Percentiles rank a stretch among this genome's conserved stretches.
phyloP scores from a whole-genome alignment of 1,140 invertebrate genomes.

The Drosophila equinoxialis region DNA sequence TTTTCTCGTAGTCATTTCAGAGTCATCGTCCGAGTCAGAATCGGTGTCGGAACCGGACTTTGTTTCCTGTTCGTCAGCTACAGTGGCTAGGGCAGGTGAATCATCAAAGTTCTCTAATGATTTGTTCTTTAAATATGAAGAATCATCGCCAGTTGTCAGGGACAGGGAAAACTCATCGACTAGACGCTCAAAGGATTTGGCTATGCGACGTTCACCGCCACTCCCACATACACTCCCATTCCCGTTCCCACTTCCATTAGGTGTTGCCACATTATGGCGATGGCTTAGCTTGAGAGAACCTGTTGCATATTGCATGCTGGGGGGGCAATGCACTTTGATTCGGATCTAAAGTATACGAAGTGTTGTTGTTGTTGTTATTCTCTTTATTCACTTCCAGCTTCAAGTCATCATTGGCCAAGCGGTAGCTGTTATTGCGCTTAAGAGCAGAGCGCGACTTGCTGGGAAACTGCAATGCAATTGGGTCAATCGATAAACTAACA shows the following conservation, averaged over 20 bases:
- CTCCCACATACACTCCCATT: not conserved
- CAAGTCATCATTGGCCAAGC: slow-evolving; percentile 88
- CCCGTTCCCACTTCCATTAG: slow-evolving; percentile 9
- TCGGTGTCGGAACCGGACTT: slow-evolving; percentile 61
- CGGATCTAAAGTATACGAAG: slow-evolving; percentile 13
- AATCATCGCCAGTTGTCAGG: slow-evolving; percentile 69
- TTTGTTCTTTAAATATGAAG: slow-evolving; percentile 83
- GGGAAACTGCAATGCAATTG: slow-evolving; percentile 79
- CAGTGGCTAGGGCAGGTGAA: slow-evolving; percentile 55
- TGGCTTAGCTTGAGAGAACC: slow-evolving; percentile 64
- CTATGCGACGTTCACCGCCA: slow-evolving; percentile 57
- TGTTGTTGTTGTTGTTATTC: slow-evolving; percentile 38
- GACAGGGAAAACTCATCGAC: slow-evolving; percentile 82
- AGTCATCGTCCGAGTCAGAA: slow-evolving; percentile 79
- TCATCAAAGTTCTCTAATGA: slow-evolving; percentile 81
- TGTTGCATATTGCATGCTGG: slow-evolving; percentile 62
- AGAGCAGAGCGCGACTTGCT: slow-evolving; percentile 81
- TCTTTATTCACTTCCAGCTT: slow-evolving; percentile 80
- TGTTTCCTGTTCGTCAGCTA: slow-evolving; percentile 14
- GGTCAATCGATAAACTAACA: slow-evolving; percentile 76
- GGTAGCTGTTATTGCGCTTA: slow-evolving; percentile 93
- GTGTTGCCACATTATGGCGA: slow-evolving; percentile 32
- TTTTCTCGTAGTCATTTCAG: slow-evolving; percentile 35
- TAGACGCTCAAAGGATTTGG: slow-evolving; percentile 83
- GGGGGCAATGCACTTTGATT: slow-evolving; percentile 61